Percentiles rank a stretch among this genome's conserved stretches.
Evolutionary conservation across 2,113 vertebrate genomes (phyloP).

Genomic region (Podocnemis expansa): DNA sequence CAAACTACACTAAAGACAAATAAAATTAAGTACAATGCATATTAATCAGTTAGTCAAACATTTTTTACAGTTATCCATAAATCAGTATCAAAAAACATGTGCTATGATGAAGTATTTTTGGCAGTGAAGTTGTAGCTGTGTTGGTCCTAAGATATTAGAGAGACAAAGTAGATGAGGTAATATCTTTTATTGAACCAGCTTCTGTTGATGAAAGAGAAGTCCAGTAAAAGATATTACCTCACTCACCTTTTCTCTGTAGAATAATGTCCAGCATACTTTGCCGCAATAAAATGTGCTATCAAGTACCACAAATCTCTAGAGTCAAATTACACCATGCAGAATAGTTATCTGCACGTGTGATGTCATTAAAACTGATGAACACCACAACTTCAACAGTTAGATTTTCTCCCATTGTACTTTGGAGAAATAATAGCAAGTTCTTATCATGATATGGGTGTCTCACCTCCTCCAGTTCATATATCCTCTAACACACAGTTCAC

Average conservation of each 20-base stretch:
- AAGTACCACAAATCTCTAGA: neutral
- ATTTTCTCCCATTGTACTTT: neutral
- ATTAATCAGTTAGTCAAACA: neutral
- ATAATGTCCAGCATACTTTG: neutral
- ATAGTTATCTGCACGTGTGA: fast-evolving
- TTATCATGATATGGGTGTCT: neutral
- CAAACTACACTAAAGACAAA: neutral
- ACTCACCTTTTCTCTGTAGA: neutral
- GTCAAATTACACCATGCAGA: neutral
- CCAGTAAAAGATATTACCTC: too few species aligned
- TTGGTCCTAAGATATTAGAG: too few species aligned
- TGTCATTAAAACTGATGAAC: neutral
- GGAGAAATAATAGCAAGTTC: fast-evolving
- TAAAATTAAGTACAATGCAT: neutral
- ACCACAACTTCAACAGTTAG: neutral
- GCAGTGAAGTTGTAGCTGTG: too few species aligned
- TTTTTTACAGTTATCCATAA: neutral
- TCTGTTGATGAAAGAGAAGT: too few species aligned
- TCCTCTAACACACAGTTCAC: neutral
- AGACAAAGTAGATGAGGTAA: too few species aligned
- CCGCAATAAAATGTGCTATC: fast-evolving
- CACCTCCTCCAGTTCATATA: neutral
- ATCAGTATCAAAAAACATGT: neutral
- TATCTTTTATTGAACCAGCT: too few species aligned
- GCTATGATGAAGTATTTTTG: too few species aligned